Base-by-base conservation (phyloP, 2,888 invertebrate species). In the Napeogenes sylphis region DNA sequence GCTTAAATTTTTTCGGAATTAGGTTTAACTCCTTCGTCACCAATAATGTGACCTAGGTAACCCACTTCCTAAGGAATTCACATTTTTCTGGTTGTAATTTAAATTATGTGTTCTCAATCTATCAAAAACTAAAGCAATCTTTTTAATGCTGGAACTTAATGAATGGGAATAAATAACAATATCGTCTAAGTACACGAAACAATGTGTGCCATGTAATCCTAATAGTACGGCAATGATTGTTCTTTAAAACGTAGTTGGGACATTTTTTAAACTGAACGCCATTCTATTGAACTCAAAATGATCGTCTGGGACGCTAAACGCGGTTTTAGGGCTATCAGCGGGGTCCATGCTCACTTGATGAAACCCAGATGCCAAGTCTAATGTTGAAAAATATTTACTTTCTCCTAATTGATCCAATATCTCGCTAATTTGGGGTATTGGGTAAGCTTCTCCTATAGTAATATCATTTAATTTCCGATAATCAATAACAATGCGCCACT, bases 11-110 rank as follows among this genome's bases (percentile, higher is more conserved):
- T 69, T 4, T 64, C 59, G 76, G 64, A 64, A 81, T 84, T 35
- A 6, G 35, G 35, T 6, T 35, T 35, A 6, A 35, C 35, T 35
- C 4, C 35, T 35, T 35, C 35, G 35, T 35, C 35, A 6, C 6
- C 6, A 5, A 35, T 35, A 6, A 35, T 35, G 35, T 35, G 35
- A 35, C 83, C 82, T 35, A 84, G 60, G 59, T 77, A 84, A 0
- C 73, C 71, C 5, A 84, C 78, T 72, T 81, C 77, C 65, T 56
- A 33, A 79, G 61, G 46, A 81, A 81, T 70, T 80, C 76, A 47
- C 76, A 76, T 66, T 80, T 80, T 32, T 81, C 79, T 0, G 75
- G 71, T 68, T 79, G 73, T 0, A 82, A 21, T 68, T 81, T 75
- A 0, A 76, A 63, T 66, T 60, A 13, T 67, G 55, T 58, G 70